Evolutionary conservation across 2,888 invertebrate genomes (phyloP).

Genomic region (Podotricha telesiphe): DNA sequence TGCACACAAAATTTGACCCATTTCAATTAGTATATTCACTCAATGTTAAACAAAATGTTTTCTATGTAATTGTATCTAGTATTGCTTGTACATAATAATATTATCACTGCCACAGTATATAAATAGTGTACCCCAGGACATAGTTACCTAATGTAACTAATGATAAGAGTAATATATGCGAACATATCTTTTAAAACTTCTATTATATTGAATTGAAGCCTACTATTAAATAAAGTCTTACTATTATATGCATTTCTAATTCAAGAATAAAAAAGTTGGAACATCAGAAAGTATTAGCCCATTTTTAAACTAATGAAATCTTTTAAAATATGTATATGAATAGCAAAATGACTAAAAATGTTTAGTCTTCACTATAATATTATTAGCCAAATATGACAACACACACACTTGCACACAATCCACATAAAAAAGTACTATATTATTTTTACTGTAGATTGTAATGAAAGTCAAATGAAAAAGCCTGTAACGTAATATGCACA

Average conservation of each 20-base stretch:
- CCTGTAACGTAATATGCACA: no score
- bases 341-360: constrained; percentile 3
- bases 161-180: constrained; percentile 26
- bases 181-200: neutral
- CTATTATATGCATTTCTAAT: no score
- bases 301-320: neutral
- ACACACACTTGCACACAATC: neutral
- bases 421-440: neutral
- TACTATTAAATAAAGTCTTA: no score
- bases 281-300: no score
- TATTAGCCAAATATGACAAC: neutral
- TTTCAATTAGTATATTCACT: constrained; percentile 40
- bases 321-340: neutral
- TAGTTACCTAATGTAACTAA: neutral
- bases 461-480: no score
- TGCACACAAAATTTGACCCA: constrained; percentile 59
- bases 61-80: constrained; percentile 9
- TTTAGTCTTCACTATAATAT: neutral
- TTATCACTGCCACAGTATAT: constrained; percentile 11
- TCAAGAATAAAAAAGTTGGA: no score
- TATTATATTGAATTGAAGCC: neutral
- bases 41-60: neutral
- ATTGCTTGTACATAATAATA: neutral
- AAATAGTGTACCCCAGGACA: neutral
- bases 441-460: neutral